A percentile compares a stretch with the other conserved stretches of the same genome.
phyloP scores from a whole-genome alignment of 2,113 vertebrate genomes.

The Centrocercus urophasianus region DNA sequence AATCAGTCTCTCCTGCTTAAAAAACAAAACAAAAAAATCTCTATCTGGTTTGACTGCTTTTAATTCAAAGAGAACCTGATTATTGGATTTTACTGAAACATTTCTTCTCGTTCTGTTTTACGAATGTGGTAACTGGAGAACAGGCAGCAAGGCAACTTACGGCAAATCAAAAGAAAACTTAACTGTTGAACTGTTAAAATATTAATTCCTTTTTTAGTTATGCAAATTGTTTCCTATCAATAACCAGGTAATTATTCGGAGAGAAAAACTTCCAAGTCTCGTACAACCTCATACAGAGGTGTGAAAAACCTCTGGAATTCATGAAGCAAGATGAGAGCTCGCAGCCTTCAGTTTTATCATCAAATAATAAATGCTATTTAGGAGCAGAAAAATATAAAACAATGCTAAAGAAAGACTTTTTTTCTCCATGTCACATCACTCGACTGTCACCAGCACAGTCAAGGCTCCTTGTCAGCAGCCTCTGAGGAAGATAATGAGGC shows the following conservation, averaged over 20 bases:
- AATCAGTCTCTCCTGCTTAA: background rate
- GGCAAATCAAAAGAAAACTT: background rate
- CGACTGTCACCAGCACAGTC: background rate
- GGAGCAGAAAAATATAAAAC: background rate
- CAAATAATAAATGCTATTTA: background rate
- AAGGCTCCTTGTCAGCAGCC: background rate
- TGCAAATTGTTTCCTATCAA: background rate
- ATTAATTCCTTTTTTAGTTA: background rate
- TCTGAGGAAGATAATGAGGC: background rate
- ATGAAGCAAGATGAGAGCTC: background rate
- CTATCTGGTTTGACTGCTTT: background rate
- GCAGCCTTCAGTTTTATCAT: background rate
- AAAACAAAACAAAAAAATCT: background rate
- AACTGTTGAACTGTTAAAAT: background rate
- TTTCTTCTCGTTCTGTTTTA: background rate
- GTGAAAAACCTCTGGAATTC: constrained; percentile 10
- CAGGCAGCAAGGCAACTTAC: background rate
- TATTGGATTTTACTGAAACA: background rate
- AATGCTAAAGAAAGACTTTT: background rate
- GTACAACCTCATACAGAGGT: background rate
- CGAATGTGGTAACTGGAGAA: background rate
- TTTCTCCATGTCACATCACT: background rate
- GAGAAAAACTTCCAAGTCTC: background rate
- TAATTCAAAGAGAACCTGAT: background rate
- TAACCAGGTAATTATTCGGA: background rate